Percentiles rank a stretch among this genome's conserved stretches.
These are phyloP conservation scores for Drosophila multiciliata DNA, from an alignment of 2,888 invertebrate genomes.

Conservation along the genomic window DNA sequence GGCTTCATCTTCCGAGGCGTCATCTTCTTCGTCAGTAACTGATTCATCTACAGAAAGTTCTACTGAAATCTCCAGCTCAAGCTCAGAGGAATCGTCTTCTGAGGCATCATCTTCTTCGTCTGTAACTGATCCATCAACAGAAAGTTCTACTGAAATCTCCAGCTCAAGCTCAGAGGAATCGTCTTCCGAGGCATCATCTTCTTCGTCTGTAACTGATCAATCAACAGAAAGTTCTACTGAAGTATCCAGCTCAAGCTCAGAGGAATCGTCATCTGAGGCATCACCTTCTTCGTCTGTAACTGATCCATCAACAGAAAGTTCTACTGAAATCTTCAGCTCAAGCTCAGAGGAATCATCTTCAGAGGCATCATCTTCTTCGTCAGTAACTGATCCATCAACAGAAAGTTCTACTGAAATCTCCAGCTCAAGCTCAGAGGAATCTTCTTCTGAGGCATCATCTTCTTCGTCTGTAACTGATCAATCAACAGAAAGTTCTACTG, in stretches of 20 bases:
- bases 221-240: conserved; percentile 1
- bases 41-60: not conserved
- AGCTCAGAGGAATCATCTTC: not conserved
- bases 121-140: conserved; percentile 2
- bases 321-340: not conserved
- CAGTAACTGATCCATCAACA: not conserved
- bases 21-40: conserved; percentile 1
- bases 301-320: not conserved
- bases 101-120: conserved; percentile 8
- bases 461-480: not conserved
- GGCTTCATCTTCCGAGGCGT: not conserved
- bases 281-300: not conserved
- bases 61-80: not conserved
- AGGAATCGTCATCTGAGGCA: not conserved
- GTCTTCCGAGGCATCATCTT: not conserved
- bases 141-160: not conserved
- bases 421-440: not conserved
- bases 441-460: not conserved
- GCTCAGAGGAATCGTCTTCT: not conserved
- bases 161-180: not conserved
- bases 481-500: conserved; percentile 6
- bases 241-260: not conserved
- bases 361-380: not conserved
- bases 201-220: not conserved
- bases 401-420: not conserved